Evolutionary conservation across 2,888 invertebrate species (phyloP).

Genomic region (Rhimphoctona megacephalus): DNA sequence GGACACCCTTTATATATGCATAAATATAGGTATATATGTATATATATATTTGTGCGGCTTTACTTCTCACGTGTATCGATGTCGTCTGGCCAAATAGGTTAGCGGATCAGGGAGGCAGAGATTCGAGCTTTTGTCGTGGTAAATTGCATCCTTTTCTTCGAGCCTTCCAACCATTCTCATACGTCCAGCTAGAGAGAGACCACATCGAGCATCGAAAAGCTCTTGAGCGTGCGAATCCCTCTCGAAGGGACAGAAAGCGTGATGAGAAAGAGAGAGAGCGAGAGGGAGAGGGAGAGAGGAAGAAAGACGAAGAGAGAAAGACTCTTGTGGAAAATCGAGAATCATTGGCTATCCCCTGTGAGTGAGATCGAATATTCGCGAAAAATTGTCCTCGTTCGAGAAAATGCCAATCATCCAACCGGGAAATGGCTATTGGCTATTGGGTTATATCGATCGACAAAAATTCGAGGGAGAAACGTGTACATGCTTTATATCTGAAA

Average conservation of each 20-base stretch:
- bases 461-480: not conserved
- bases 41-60: slow-evolving; percentile 9
- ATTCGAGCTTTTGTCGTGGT: slow-evolving; percentile 76
- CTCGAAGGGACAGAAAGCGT: slow-evolving; percentile 15
- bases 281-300: slow-evolving; percentile 5
- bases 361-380: slow-evolving; percentile 38
- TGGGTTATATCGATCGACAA: slow-evolving; percentile 36
- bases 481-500: not conserved
- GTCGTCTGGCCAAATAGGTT: slow-evolving; percentile 70
- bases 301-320: not conserved
- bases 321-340: slow-evolving; percentile 19
- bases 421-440: slow-evolving; percentile 49
- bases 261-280: not conserved
- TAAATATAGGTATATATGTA: not conserved
- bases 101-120: slow-evolving; percentile 69
- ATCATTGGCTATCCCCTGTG: slow-evolving; percentile 29
- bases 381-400: slow-evolving; percentile 49
- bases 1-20: slow-evolving; percentile 2
- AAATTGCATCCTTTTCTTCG: slow-evolving; percentile 77
- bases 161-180: slow-evolving; percentile 14
- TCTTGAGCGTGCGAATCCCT: slow-evolving; percentile 29
- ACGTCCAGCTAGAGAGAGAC: slow-evolving; percentile 26
- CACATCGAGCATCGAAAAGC: slow-evolving; percentile 44
- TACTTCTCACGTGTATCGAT: slow-evolving; percentile 64
- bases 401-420: slow-evolving; percentile 6